Evolutionary conservation across 2,797 vertebrate genomes (phyloP), one percentile per base, ranked within the genome.

Genomic region (Cephalopachus bancanus): DNA sequence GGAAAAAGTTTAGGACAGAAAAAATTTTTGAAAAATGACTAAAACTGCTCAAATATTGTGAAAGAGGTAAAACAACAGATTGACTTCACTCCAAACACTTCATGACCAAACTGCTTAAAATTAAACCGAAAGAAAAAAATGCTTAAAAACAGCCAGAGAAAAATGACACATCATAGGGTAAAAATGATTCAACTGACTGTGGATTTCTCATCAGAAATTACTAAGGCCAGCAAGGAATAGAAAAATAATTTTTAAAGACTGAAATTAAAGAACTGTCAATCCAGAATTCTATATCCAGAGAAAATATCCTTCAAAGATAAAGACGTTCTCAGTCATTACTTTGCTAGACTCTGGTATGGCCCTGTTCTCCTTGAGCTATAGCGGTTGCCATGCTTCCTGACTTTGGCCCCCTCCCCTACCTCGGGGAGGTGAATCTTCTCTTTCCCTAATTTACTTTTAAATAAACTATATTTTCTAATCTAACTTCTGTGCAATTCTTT

Each of bases 11-110:
- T 62, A 71, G 30, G 53, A 51, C 9, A 80, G 11, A 87, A 87
- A 87, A 93, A 87, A 33, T 78, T 12, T n/a, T 44, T 7, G 44
- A 86, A 69, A 72, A 80, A 49, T 55, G 65, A 10, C 37, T 62
- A 87, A 79, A 80, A 87, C 16, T 14, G 28, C 28, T 57, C 53
- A 49, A 28, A 51, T 22, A 72, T 72, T 53, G 9, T 71, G 22
- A 86, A 86, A 67, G 79, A 92, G n/a, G n/a, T 59, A 37, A 71
- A 71, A 76, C 86, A 88, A 86, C 16, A 51, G 28, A 86, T 7
- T 87, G 51, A 71, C 17, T 19, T 69, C 37, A 49, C 26, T 88
- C 67, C 16, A 53, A 81, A 69, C 44, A 88, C 26, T 55, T 81
- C 33, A 72, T 26, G 71, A 64, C 17, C 74, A 78, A 86, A 26